Evolutionary conservation across 2,797 vertebrate genomes (phyloP).

Genomic region (Sebastes cheni): DNA sequence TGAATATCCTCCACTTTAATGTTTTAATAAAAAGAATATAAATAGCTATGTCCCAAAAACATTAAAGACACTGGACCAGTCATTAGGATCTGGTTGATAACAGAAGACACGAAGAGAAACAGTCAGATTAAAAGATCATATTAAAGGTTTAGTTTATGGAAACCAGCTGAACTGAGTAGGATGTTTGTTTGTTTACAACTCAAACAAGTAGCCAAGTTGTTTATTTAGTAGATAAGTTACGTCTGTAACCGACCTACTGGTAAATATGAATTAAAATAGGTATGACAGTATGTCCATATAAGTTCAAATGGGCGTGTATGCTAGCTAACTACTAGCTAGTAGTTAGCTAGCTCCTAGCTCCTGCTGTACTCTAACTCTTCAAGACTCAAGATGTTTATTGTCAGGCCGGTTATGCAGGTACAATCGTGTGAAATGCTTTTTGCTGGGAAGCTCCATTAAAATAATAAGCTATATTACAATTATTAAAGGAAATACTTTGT

Average conservation of each 20-base stretch:
- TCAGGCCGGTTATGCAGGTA: too few species aligned
- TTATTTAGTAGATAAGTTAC: background rate
- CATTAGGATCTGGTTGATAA: background rate
- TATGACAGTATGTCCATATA: background rate
- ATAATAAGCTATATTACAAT: too few species aligned
- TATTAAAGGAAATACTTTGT: too few species aligned
- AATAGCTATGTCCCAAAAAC: accelerated
- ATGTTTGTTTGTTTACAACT: background rate
- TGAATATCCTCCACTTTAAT: background rate
- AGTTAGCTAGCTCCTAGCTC: too few species aligned
- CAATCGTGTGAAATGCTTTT: too few species aligned
- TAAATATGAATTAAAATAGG: background rate
- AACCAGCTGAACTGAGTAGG: background rate
- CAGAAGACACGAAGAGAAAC: background rate
- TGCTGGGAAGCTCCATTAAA: too few species aligned
- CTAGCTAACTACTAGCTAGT: too few species aligned
- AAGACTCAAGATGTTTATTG: too few species aligned
- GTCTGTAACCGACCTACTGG: background rate
- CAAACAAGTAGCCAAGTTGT: background rate
- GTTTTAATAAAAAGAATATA: background rate
- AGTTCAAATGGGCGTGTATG: background rate
- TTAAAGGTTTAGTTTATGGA: background rate
- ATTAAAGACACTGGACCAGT: accelerated
- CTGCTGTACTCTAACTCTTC: too few species aligned
- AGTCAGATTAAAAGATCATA: background rate